Evolutionary conservation across 2,888 invertebrate genomes (phyloP), one percentile per base, ranked within the genome.

Genomic region (Lepidochitona cinerea): DNA sequence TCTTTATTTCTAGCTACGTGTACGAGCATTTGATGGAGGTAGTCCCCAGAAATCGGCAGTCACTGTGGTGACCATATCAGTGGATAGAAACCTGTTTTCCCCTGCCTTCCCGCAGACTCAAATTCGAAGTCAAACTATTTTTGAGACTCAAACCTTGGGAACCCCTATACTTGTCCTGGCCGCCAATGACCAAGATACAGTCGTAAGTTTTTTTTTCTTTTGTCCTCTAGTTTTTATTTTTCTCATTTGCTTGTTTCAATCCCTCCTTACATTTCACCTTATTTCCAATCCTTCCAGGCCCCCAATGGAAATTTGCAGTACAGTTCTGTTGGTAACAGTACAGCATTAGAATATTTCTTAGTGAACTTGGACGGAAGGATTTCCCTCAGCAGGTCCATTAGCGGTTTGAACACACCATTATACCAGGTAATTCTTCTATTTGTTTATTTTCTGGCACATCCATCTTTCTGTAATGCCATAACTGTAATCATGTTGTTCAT

Each of bases 271-370:
- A 41, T 41, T 12, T 41, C 41, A 18, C 41, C 7, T 49, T n/a
- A n/a, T n/a, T n/a, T n/a, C n/a, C n/a, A n/a, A n/a, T n/a, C n/a
- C 53, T 83, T 84, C 0, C 80, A 88, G 88, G 79, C 83, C 0
- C 87, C 88, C 18, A 86, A 87, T 79, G 88, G 88, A 70, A 81
- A 81, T n/a, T 75, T 88, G 0, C 74, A 80, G 6, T 89, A 87
- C 73, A 72, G 74, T n/a, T 76, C 87, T 23, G 80, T 81, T 1
- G 82, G 82, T 1, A 85, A 85, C 65, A 76, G 78, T 5, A 84
- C 81, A 52, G 85, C 80, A 68, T 54, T 79, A 54, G 80, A 80
- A 64, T 89, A 86, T 78, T 89, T 89, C 78, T 26, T 75, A 6
- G 78, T 89, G 37, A 82, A 84, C 67, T 76, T 79, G 66, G 73